A percentile compares a stretch with the other conserved stretches of the same genome.
phyloP scores from a whole-genome alignment of 2,113 vertebrate species.

The Mirza zaza region DNA sequence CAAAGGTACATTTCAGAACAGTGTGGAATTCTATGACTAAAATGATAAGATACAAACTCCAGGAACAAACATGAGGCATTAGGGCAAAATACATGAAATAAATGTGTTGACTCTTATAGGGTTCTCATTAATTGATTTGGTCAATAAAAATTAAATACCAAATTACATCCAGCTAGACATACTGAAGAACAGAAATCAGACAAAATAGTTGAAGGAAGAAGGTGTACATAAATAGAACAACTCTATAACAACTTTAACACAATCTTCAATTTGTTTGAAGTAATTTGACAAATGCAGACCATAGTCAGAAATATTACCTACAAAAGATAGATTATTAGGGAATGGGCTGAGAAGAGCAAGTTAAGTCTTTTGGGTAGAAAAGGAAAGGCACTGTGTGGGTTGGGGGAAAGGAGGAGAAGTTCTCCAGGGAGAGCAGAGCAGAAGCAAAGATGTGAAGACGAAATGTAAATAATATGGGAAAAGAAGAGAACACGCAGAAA shows the following conservation, averaged over 20 bases:
- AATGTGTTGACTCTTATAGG: neutral
- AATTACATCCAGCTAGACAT: neutral
- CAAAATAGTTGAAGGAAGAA: neutral
- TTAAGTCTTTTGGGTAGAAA: neutral
- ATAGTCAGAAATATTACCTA: neutral
- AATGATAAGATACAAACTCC: neutral
- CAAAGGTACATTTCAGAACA: constrained; percentile 4
- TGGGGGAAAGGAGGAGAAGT: neutral
- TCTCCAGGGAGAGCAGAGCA: neutral
- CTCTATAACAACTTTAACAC: neutral
- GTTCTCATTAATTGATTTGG: neutral
- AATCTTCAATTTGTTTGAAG: neutral
- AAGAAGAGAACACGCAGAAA: neutral
- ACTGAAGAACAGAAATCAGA: neutral
- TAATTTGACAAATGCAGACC: neutral
- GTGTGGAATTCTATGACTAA: neutral
- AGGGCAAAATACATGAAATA: neutral
- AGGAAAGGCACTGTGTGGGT: neutral
- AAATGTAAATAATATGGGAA: neutral
- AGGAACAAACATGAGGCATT: neutral
- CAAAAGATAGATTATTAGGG: neutral
- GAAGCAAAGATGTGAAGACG: neutral
- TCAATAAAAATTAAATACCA: neutral
- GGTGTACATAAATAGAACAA: neutral
- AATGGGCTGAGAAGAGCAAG: rapidly evolving